phyloP scores from a whole-genome alignment of 2,797 vertebrate genomes.

The Megaceryle alcyon region DNA sequence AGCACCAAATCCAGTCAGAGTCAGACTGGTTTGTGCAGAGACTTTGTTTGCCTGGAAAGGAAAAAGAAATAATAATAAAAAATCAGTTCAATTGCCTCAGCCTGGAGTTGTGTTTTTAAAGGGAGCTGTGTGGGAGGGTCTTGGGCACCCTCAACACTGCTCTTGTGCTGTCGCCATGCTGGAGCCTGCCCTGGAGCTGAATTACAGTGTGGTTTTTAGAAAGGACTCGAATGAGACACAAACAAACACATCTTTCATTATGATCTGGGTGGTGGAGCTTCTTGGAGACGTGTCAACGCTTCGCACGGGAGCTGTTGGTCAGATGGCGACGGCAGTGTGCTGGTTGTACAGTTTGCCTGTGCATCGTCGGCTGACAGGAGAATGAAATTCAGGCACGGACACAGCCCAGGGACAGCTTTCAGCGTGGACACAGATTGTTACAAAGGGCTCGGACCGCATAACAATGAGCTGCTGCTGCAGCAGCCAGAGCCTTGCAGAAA shows the following conservation, averaged over 20 bases:
- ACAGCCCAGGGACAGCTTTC: not conserved
- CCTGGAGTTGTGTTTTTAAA: not conserved
- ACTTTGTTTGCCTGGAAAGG: slow-evolving; percentile 15
- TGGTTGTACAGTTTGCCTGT: accelerated
- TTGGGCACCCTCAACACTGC: not conserved
- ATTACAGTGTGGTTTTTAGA: not conserved
- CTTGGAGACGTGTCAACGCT: not conserved
- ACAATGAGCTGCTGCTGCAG: not conserved
- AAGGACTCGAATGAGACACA: not conserved
- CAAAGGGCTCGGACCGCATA: not conserved
- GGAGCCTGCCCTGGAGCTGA: not conserved
- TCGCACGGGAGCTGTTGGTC: accelerated
- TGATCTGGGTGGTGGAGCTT: not conserved
- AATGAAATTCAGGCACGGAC: not conserved
- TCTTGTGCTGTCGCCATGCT: not conserved
- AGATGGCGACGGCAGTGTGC: not conserved
- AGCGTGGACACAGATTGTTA: accelerated
- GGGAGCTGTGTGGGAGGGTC: not conserved
- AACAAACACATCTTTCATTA: not conserved
- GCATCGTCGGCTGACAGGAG: accelerated
- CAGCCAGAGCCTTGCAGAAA: accelerated
- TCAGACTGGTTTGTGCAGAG: slow-evolving; percentile 41
- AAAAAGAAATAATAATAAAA: not conserved
- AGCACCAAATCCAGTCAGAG: not conserved
- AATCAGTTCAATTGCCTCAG: not conserved